Conservation (phyloP, 2,797 vertebrate genomes). For the Chrosomus eos region DNA sequence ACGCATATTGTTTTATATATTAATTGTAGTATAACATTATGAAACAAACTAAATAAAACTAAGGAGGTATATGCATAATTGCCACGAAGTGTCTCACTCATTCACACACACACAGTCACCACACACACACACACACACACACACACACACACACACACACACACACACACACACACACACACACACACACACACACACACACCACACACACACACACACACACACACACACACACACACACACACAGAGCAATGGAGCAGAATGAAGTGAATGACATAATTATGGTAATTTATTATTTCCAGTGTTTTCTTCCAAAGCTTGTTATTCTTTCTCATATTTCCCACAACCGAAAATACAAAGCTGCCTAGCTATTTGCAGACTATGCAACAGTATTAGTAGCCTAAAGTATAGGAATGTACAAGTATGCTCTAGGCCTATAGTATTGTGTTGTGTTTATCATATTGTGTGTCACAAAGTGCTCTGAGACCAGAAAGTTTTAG, state of each 20-base stretch:
- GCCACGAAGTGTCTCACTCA: neutral
- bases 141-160: too few relatives aligned
- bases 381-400: constrained; percentile 1
- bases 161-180: neutral
- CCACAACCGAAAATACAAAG: neutral
- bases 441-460: neutral
- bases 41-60: neutral
- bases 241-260: neutral
- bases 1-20: neutral
- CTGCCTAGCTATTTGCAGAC: neutral
- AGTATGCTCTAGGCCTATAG: neutral
- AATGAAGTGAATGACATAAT: neutral
- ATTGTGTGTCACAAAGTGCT: too few relatives aligned
- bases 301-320: neutral
- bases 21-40: neutral
- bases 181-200: too few relatives aligned
- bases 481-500: too few relatives aligned
- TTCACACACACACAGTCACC: too few relatives aligned
- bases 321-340: neutral
- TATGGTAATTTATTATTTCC: neutral
- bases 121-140: too few relatives aligned
- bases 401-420: neutral
- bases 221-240: neutral
- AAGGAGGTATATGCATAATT: neutral
- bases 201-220: too few relatives aligned